Percentiles rank a stretch among this genome's conserved stretches.
Conservation (phyloP, 2,797 vertebrate species). For the Mus minutoides region DNA sequence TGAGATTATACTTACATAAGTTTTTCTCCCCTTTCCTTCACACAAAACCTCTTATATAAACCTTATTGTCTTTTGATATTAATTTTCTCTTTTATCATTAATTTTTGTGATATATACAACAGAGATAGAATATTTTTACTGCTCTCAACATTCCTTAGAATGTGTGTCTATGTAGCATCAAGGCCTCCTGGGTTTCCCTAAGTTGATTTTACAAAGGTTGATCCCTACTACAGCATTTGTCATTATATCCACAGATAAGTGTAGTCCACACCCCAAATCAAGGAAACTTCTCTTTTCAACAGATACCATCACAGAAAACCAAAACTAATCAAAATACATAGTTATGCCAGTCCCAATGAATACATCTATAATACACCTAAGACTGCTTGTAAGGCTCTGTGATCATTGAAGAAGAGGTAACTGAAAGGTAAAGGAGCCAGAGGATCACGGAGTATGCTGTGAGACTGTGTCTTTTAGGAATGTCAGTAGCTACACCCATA, state of each 20-base stretch:
- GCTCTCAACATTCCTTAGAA: too few species aligned
- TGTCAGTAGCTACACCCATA: neutral
- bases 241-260: too few species aligned
- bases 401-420: neutral
- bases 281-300: neutral
- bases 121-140: neutral
- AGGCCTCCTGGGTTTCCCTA: neutral
- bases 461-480: neutral
- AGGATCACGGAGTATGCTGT: neutral
- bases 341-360: neutral
- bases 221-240: neutral
- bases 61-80: neutral
- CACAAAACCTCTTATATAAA: neutral
- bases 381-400: too few species aligned
- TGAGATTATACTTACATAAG: neutral
- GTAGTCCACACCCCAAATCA: neutral
- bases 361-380: too few species aligned
- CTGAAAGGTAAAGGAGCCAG: neutral
- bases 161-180: neutral
- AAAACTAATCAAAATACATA: neutral
- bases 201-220: neutral
- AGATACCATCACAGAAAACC: neutral
- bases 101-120: neutral
- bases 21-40: neutral
- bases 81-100: neutral